phyloP scores from a whole-genome alignment of 1,140 invertebrate genomes.

The Brachystomella parvula region DNA sequence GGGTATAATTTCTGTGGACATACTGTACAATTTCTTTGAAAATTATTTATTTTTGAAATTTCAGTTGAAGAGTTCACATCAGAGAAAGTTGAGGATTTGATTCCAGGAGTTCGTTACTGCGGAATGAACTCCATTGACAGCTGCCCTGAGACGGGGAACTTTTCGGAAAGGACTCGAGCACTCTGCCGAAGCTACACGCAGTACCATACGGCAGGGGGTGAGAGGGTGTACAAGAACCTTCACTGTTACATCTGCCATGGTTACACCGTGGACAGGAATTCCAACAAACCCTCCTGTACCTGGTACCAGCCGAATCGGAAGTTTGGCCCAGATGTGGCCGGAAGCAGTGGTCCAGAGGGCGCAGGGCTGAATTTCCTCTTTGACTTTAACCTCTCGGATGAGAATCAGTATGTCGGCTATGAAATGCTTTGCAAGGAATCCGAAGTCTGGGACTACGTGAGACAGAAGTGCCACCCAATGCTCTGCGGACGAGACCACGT shows the following conservation, averaged over 20 bases:
- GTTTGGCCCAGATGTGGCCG: background rate
- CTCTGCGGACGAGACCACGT: conserved; percentile 36
- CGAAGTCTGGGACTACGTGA: conserved; percentile 39
- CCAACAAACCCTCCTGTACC: conserved; percentile 9
- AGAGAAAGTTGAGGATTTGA: background rate
- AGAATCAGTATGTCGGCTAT: conserved; percentile 29
- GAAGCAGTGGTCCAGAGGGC: conserved; percentile 9
- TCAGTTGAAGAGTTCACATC: background rate
- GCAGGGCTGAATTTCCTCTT: conserved; percentile 36
- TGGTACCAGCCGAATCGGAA: background rate
- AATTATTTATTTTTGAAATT: background rate
- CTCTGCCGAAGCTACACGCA: conserved; percentile 25
- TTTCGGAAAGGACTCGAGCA: background rate
- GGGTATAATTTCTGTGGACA: too few species aligned
- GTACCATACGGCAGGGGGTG: background rate
- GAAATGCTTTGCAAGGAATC: conserved; percentile 28
- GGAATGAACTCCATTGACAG: background rate
- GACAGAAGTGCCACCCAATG: conserved; percentile 35
- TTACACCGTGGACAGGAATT: conserved; percentile 11
- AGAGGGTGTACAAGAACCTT: conserved; percentile 41
- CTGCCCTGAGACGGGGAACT: conserved; percentile 7
- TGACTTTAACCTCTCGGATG: conserved; percentile 28
- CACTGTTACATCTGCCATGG: conserved; percentile 43
- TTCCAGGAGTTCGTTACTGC: conserved; percentile 30
- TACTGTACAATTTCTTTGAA: too few species aligned